Conservation (phyloP, 2,888 invertebrate species). For the Lathronympha strigana region DNA sequence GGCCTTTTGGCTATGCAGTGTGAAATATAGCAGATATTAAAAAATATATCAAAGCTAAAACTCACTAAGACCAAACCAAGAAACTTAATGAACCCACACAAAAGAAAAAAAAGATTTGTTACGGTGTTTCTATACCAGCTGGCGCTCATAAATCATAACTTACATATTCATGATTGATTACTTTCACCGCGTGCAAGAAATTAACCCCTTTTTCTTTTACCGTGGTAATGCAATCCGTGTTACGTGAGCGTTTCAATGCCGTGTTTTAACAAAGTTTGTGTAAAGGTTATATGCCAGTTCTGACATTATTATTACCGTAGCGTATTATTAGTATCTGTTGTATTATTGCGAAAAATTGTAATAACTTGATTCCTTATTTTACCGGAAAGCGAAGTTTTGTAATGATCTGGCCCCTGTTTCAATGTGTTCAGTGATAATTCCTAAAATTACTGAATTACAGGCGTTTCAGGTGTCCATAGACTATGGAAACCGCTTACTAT, state of each 20-base stretch:
- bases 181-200: conserved; percentile 57
- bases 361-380: too few relatives aligned
- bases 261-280: background rate
- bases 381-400: too few relatives aligned
- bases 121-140: conserved; percentile 63
- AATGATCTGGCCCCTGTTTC: too few relatives aligned
- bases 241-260: conserved; percentile 3
- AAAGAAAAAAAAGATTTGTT: conserved; percentile 64
- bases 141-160: conserved; percentile 70
- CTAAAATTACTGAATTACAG: too few relatives aligned
- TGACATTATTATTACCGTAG: too few relatives aligned
- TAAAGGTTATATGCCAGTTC: background rate
- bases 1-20: too few relatives aligned
- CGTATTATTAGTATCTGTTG: too few relatives aligned
- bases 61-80: conserved; percentile 3
- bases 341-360: too few relatives aligned
- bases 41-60: background rate
- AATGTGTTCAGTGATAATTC: too few relatives aligned
- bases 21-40: background rate
- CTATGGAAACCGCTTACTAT: too few relatives aligned
- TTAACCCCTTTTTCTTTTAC: conserved; percentile 59
- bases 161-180: conserved; percentile 72
- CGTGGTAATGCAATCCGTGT: conserved; percentile 39
- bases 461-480: too few relatives aligned
- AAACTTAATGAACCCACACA: conserved; percentile 37